Evolutionary conservation across 2,113 vertebrate genomes (phyloP).

Genomic region (Okapia johnstoni): DNA sequence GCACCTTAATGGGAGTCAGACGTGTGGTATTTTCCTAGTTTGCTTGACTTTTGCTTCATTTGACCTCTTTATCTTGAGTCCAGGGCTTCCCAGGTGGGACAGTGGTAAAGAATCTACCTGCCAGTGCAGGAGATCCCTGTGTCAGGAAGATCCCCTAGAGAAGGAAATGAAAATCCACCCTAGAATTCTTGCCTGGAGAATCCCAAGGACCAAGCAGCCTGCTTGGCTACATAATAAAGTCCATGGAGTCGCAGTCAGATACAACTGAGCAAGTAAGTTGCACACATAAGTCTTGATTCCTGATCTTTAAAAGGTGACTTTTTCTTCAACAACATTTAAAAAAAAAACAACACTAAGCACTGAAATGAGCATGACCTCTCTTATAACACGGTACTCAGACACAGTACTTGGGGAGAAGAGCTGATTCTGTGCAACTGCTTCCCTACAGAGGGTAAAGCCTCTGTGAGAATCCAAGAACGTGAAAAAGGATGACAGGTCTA

Average conservation of each 20-base stretch:
- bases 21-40: not conserved
- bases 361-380: not conserved
- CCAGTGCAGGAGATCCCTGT: not conserved
- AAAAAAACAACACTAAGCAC: not conserved
- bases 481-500: not conserved
- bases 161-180: not conserved
- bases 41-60: too few species aligned
- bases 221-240: not conserved
- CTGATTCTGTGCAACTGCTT: not conserved
- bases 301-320: not conserved
- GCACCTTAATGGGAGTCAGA: not conserved
- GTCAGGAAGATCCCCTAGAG: not conserved
- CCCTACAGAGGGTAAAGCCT: not conserved
- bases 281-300: not conserved
- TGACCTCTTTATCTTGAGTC: not conserved
- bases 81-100: not conserved
- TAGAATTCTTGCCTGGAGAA: not conserved
- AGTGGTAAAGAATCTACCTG: not conserved
- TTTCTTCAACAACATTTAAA: not conserved
- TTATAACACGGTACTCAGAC: accelerated
- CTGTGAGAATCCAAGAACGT: not conserved
- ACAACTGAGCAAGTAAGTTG: not conserved
- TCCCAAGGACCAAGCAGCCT: not conserved
- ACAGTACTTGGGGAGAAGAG: not conserved
- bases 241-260: not conserved